These are phyloP conservation scores for Castor canadensis DNA, from an alignment of 2,113 vertebrate species.

Conservation along the genomic window DNA sequence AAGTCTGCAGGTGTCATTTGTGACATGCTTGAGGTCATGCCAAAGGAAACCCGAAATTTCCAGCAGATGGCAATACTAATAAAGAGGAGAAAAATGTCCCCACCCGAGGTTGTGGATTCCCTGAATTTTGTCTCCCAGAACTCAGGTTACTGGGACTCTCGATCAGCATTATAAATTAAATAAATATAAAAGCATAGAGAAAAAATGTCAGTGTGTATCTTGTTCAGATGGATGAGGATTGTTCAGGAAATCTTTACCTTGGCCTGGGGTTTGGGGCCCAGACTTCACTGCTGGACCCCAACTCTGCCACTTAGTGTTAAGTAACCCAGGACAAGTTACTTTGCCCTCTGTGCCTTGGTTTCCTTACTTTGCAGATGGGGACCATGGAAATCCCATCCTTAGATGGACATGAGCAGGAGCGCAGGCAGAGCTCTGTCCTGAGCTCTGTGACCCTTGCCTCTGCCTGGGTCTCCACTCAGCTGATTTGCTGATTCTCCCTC, in stretches of 20 bases:
- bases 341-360: neutral
- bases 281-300: neutral
- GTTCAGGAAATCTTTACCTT: neutral
- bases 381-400: neutral
- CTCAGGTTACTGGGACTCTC: neutral
- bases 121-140: neutral
- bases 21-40: too few species aligned
- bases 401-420: neutral
- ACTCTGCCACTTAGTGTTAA: rapidly evolving
- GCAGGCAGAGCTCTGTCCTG: too few species aligned
- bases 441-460: neutral
- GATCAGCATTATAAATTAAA: neutral
- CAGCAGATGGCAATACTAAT: neutral
- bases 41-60: neutral
- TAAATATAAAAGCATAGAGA: neutral
- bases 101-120: neutral
- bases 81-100: neutral
- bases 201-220: neutral
- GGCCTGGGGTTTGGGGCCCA: neutral
- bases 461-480: too few species aligned
- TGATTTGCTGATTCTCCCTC: neutral
- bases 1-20: too few species aligned
- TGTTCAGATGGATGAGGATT: neutral
- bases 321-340: neutral
- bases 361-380: neutral